Evolutionary conservation across 2,888 invertebrate species (phyloP).

Genomic region (Neoitamus cyanurus): DNA sequence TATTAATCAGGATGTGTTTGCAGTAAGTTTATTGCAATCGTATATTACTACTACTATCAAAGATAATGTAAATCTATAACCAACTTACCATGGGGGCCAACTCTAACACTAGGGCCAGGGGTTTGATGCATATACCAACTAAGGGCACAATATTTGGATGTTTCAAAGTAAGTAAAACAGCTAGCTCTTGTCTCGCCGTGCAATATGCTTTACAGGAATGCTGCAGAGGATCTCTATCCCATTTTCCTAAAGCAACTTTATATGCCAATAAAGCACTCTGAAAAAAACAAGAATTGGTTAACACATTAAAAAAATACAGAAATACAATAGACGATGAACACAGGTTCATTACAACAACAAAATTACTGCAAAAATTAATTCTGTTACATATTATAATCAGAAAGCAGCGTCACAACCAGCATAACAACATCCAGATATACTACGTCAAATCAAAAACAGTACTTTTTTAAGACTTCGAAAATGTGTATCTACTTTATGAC

Average conservation of each 20-base stretch:
- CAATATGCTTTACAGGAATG: slow-evolving; percentile 96
- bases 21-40: too few relatives aligned
- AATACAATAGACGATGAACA: too few relatives aligned
- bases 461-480: too few relatives aligned
- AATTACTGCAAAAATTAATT: too few relatives aligned
- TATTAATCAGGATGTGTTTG: too few relatives aligned
- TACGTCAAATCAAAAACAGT: too few relatives aligned
- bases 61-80: not conserved
- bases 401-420: too few relatives aligned
- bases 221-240: slow-evolving; percentile 92
- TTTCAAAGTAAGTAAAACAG: slow-evolving; percentile 83
- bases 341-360: too few relatives aligned
- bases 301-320: not conserved
- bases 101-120: slow-evolving; percentile 88
- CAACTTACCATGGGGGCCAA: slow-evolving; percentile 77
- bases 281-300: slow-evolving; percentile 10
- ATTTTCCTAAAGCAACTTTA: slow-evolving; percentile 82
- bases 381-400: too few relatives aligned
- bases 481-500: too few relatives aligned
- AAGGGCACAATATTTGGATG: slow-evolving; percentile 95
- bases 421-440: too few relatives aligned
- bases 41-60: not conserved
- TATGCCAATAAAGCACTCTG: slow-evolving; percentile 66
- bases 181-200: slow-evolving; percentile 93
- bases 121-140: slow-evolving; percentile 89